Evolutionary conservation across 2,888 invertebrate species (phyloP).

Genomic region (Agonum fuliginosum): DNA sequence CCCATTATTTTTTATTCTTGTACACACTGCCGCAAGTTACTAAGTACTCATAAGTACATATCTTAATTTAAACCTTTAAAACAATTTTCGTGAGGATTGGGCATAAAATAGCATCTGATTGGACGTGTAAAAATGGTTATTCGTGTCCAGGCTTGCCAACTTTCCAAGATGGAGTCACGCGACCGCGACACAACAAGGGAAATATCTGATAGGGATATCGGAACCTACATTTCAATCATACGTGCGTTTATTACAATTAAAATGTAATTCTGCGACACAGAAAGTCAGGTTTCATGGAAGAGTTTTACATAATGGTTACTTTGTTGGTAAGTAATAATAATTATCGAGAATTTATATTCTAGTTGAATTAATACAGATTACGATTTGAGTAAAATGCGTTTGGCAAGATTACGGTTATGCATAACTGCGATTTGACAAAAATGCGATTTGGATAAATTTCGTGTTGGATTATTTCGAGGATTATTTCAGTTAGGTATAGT

Average conservation of each 20-base stretch:
- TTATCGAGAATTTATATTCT: too few species aligned
- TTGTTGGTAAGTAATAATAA: neutral
- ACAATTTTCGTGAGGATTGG: conserved; percentile 35
- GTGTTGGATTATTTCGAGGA: too few species aligned
- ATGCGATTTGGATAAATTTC: too few species aligned
- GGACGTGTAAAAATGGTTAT: neutral
- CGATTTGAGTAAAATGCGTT: too few species aligned
- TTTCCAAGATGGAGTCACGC: conserved; percentile 23
- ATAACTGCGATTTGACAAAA: too few species aligned
- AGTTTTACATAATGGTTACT: conserved; percentile 4
- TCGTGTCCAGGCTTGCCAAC: conserved; percentile 14
- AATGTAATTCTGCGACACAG: conserved; percentile 5
- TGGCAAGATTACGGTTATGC: too few species aligned
- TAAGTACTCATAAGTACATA: conserved; percentile 5
- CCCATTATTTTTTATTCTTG: conserved; percentile 11
- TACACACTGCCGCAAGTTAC: neutral
- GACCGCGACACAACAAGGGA: neutral
- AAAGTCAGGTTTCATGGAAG: too few species aligned
- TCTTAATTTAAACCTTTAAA: conserved; percentile 18
- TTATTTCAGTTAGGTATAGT: too few species aligned
- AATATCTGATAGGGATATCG: conserved; percentile 24
- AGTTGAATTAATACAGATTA: too few species aligned
- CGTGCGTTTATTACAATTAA: conserved; percentile 17
- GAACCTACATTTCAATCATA: conserved; percentile 35
- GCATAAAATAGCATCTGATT: conserved; percentile 35